Base-by-base conservation (phyloP, 2,113 vertebrate genomes). In the Nesogale talazaci region DNA sequence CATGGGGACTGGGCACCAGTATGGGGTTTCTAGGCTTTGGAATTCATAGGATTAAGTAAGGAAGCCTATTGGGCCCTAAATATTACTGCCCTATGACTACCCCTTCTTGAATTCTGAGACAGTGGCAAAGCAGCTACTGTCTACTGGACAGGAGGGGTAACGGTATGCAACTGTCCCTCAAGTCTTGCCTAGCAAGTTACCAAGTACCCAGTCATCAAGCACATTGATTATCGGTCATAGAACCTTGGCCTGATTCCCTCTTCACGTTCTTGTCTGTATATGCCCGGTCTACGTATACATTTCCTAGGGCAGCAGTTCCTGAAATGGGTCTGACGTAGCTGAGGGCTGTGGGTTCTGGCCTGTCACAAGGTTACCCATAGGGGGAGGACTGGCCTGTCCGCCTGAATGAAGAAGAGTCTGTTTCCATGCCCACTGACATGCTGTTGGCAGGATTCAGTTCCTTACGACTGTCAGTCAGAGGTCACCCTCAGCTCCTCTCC, bases 11-110 rank as follows among this genome's bases (percentile, higher is more conserved):
- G n/a, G n/a, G 46, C 20, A 78, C 31, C 19, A 81, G 42, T 6
- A 74, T 4, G 29, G 82, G 22, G 25, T 52, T n/a, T 52, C 82
- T 52, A 29, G 34, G 52, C 12, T 38, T 65, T 82, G 29, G 63
- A 83, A 87, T 75, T 36, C 83, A 57, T 92, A 63, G 63, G 77
- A 75, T 92, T 80, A 70, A 7, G 34, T 20, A 38, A 61, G 22
- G 81, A 85, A 77, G 23, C 27, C 42, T 56, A 12, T 10, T 89
- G 84, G 31, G 20, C 67, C 31, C 38, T 42, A 36, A 52, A 72
- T 17, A 31, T 79, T 67, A 79, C 56, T 83, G 27, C 34, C 34
- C 12, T 20, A 9, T 10, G 10, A 52, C 46, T 52, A 52, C 46
- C 36, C 11, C 25, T 67, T 67, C n/a, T 34, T n/a, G 9, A 22